A percentile compares a stretch with the other conserved stretches of the same genome.
These are phyloP conservation scores for Platycercus adscitus DNA, from an alignment of 2,113 vertebrate genomes.

Conservation along the genomic window DNA sequence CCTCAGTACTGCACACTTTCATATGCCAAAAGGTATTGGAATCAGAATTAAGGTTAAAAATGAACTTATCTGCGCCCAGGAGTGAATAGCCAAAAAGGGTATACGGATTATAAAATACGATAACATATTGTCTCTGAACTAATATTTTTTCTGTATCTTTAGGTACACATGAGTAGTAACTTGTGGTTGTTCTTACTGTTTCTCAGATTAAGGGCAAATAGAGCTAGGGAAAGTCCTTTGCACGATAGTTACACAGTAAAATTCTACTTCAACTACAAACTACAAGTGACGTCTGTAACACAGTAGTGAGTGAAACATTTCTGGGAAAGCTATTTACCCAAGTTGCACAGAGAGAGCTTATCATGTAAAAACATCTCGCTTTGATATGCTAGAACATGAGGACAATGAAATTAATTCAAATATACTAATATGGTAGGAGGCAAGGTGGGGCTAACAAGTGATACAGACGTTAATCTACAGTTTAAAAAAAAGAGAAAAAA, in stretches of 20 bases:
- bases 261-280: not conserved
- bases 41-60: not conserved
- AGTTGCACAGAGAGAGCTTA: conserved; percentile 19
- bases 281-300: not conserved
- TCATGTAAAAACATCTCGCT: conserved; percentile 43
- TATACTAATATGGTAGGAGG: conserved; percentile 54
- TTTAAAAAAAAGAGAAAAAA: not conserved
- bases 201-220: conserved; percentile 46
- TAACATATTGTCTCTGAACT: conserved; percentile 10
- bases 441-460: conserved; percentile 25
- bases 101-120: not conserved
- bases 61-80: not conserved
- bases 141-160: conserved; percentile 51
- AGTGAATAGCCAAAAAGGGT: not conserved
- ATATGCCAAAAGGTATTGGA: not conserved
- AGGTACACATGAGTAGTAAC: conserved; percentile 8
- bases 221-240: conserved; percentile 32
- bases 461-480: conserved; percentile 30
- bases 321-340: conserved; percentile 40
- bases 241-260: not conserved
- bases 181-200: conserved; percentile 7
- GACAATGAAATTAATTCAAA: conserved; percentile 32
- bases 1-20: not conserved
- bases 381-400: conserved; percentile 34
- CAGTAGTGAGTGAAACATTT: not conserved